phyloP scores from a whole-genome alignment of 1,140 invertebrate genomes.

The Leptopilina clavipes region DNA sequence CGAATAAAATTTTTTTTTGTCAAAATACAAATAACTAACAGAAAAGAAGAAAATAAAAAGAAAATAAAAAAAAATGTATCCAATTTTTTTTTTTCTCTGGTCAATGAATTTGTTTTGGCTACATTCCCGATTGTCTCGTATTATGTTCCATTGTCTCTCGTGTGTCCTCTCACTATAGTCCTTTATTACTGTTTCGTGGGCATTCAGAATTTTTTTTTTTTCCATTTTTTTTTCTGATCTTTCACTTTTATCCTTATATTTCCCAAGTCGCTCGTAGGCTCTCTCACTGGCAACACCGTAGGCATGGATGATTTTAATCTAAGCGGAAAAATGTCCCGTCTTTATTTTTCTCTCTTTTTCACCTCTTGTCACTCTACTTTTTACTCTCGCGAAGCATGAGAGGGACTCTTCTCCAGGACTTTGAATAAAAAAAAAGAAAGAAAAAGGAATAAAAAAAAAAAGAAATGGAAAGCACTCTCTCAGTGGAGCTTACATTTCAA shows the following conservation, averaged over 20 bases:
- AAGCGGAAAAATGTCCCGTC: slow-evolving; percentile 22
- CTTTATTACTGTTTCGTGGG: slow-evolving; percentile 12
- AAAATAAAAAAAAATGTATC: too few relatives aligned
- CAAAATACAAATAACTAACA: too few relatives aligned
- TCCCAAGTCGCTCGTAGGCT: slow-evolving; percentile 21
- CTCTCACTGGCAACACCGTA: not conserved
- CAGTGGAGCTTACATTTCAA: slow-evolving; percentile 23
- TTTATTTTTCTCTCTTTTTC: slow-evolving; percentile 11
- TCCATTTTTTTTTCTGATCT: not conserved
- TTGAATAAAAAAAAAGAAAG: not conserved
- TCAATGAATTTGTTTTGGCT: slow-evolving; percentile 7
- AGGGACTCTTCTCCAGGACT: slow-evolving; percentile 17
- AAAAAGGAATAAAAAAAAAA: too few relatives aligned
- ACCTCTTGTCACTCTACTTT: slow-evolving; percentile 20
- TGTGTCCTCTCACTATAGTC: too few relatives aligned
- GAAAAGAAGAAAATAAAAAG: too few relatives aligned
- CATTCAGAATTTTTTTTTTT: not conserved
- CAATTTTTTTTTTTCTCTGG: not conserved
- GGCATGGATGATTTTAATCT: slow-evolving; percentile 32
- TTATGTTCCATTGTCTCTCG: not conserved
- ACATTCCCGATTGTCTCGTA: not conserved
- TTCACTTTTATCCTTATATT: not conserved
- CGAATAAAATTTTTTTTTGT: too few relatives aligned
- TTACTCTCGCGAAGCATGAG: slow-evolving; percentile 2
- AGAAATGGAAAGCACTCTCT: slow-evolving; percentile 8